These are phyloP conservation scores for Hypselothyrea guttata DNA, from an alignment of 2,888 invertebrate species.

Conservation along the genomic window DNA sequence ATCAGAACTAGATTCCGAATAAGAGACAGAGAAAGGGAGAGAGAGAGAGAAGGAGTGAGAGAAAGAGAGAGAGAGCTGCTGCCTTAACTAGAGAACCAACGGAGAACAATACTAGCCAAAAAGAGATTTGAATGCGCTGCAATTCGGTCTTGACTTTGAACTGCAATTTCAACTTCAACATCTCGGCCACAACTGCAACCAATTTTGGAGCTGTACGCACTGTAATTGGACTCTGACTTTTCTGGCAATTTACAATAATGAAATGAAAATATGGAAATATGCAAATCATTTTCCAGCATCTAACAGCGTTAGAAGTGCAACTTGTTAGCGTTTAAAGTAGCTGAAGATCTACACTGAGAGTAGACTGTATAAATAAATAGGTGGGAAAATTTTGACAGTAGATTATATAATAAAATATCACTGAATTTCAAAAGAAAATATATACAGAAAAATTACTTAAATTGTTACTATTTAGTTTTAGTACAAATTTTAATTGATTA, in stretches of 20 bases:
- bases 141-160: conserved; percentile 55
- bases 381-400: no score
- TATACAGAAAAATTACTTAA: no score
- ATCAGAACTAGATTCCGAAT: conserved; percentile 11
- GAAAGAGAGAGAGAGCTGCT: no score
- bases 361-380: no score
- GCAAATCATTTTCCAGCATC: conserved; percentile 70
- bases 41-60: no score
- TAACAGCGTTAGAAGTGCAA: conserved; percentile 42
- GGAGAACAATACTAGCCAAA: conserved; percentile 50
- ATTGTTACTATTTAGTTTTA: no score
- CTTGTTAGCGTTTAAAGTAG: conserved; percentile 36
- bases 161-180: conserved; percentile 34
- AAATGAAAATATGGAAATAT: conserved; percentile 71
- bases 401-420: no score
- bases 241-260: conserved; percentile 54
- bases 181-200: not conserved
- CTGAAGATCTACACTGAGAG: conserved; percentile 6
- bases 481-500: no score
- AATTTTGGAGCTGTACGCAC: conserved; percentile 58
- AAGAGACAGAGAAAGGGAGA: no score
- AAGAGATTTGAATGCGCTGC: conserved; percentile 60
- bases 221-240: conserved; percentile 62
- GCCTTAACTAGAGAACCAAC: conserved; percentile 60
- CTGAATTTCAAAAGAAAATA: no score